phyloP scores from a whole-genome alignment of 2,113 vertebrate species.

The Lontra canadensis region DNA sequence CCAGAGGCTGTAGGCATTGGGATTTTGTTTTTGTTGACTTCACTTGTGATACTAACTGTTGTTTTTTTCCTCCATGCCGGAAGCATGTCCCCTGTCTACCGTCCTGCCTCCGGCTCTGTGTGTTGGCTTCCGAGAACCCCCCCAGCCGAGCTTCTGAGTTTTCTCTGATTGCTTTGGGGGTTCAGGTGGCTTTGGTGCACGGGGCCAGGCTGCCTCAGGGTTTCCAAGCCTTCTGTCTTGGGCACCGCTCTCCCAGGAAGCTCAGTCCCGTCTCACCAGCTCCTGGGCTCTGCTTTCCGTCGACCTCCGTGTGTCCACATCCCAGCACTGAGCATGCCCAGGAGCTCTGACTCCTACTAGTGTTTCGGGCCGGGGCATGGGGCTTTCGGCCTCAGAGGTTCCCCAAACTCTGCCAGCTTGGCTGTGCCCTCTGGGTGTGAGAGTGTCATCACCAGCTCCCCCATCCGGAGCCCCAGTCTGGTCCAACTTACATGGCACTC shows the following conservation, averaged over 20 bases:
- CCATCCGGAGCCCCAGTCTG: accelerated
- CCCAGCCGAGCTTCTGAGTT: background rate
- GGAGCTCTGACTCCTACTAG: conserved; percentile 15
- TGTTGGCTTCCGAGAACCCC: background rate
- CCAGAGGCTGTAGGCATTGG: background rate
- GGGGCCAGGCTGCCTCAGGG: background rate
- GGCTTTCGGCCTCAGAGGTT: background rate
- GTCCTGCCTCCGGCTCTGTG: background rate
- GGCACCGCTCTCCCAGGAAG: background rate
- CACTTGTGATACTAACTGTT: conserved; percentile 59
- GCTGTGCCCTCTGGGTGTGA: background rate
- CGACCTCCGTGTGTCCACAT: conserved; percentile 1
- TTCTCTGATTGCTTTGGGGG: background rate
- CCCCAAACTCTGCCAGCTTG: background rate
- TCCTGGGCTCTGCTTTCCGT: conserved; percentile 4
- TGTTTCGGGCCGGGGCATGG: background rate
- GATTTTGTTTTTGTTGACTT: background rate
- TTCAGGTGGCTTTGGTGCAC: background rate
- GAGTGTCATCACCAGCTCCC: background rate
- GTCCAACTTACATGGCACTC: background rate
- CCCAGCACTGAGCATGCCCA: conserved; percentile 77
- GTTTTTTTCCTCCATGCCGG: conserved; percentile 28
- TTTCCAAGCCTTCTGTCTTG: background rate
- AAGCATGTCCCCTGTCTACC: background rate
- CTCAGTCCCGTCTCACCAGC: background rate